Evolutionary conservation across 2,888 invertebrate genomes (phyloP).

Genomic region (Nysson spinosus): DNA sequence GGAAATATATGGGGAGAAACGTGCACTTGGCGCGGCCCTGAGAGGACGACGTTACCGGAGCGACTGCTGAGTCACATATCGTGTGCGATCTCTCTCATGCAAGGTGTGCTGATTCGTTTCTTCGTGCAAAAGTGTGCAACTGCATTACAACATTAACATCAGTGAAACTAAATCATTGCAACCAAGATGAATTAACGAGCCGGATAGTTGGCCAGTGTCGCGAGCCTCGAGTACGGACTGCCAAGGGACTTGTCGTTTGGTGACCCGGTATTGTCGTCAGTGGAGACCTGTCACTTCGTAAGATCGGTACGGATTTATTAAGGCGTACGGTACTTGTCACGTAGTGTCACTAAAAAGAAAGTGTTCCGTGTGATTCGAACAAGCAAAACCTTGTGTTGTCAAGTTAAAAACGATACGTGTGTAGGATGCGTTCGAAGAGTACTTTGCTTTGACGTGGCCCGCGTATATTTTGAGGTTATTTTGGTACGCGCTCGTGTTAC

Average conservation of each 20-base stretch:
- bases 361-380: slow-evolving; percentile 20
- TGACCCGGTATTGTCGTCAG: slow-evolving; percentile 23
- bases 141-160: slow-evolving; percentile 30
- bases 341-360: slow-evolving; percentile 43
- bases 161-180: slow-evolving; percentile 6
- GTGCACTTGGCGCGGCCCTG: slow-evolving; percentile 53
- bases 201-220: slow-evolving; percentile 29
- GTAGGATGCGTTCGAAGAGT: slow-evolving; percentile 44
- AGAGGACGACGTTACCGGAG: slow-evolving; percentile 54
- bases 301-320: slow-evolving; percentile 3
- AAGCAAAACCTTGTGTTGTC: slow-evolving; percentile 25
- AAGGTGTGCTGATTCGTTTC: slow-evolving; percentile 59
- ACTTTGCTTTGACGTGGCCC: slow-evolving; percentile 53
- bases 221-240: slow-evolving; percentile 40
- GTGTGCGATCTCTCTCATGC: slow-evolving; percentile 60
- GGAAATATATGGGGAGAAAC: slow-evolving; percentile 43
- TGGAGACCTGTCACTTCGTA: slow-evolving; percentile 48
- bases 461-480: slow-evolving; percentile 69
- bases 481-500: slow-evolving; percentile 61
- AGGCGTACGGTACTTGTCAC: neutral
- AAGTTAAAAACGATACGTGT: slow-evolving; percentile 33
- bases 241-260: slow-evolving; percentile 12
- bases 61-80: slow-evolving; percentile 69
- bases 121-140: slow-evolving; percentile 44
- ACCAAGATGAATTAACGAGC: slow-evolving; percentile 38